Percentiles rank a stretch among this genome's conserved stretches.
Evolutionary conservation across 1,140 invertebrate genomes (phyloP).

Genomic region (Pinna nobilis): DNA sequence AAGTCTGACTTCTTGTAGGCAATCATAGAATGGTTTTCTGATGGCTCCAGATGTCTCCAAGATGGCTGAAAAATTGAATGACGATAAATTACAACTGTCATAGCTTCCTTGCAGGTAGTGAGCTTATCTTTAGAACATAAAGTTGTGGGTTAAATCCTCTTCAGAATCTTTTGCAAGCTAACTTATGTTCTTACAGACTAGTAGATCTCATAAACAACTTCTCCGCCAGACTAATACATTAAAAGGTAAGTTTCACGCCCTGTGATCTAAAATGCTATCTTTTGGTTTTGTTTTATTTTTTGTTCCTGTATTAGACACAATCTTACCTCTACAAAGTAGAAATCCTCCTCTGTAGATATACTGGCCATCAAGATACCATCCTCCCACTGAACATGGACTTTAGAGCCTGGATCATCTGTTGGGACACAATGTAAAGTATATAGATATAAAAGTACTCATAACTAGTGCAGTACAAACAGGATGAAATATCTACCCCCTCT

Average conservation of each 20-base stretch:
- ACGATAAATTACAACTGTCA: too few species aligned
- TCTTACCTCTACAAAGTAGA: slow-evolving; percentile 41
- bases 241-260: background rate
- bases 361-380: slow-evolving; percentile 18
- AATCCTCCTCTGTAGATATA: slow-evolving; percentile 28
- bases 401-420: slow-evolving; percentile 26
- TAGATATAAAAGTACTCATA: background rate
- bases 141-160: too few species aligned
- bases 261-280: background rate
- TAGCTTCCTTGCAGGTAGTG: background rate
- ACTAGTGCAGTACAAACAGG: background rate
- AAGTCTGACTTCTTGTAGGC: slow-evolving; percentile 35
- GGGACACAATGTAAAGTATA: background rate
- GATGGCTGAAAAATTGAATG: slow-evolving; percentile 37
- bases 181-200: too few species aligned
- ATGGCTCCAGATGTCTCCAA: slow-evolving; percentile 24
- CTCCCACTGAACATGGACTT: slow-evolving; percentile 36
- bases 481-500: background rate
- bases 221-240: too few species aligned
- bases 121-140: too few species aligned
- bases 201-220: too few species aligned
- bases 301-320: background rate
- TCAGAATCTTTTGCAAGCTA: too few species aligned
- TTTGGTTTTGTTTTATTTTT: background rate
- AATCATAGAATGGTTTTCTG: slow-evolving; percentile 34